These are phyloP conservation scores for Corythornis vintsioides DNA, from an alignment of 2,113 vertebrate genomes.

Conservation along the genomic window DNA sequence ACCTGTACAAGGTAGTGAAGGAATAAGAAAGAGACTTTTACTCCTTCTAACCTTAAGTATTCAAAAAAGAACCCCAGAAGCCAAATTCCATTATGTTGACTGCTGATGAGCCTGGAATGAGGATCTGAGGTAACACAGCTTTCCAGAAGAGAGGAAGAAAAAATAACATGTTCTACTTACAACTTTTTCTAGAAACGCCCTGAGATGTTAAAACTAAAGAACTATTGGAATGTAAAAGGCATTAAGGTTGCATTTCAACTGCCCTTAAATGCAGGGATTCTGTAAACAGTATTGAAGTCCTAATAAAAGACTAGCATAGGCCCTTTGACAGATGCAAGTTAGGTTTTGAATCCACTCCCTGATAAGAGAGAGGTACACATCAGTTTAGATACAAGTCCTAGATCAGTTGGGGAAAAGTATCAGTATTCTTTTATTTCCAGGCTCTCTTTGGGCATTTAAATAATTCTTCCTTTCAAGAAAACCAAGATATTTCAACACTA, in stretches of 20 bases:
- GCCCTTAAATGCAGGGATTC: not conserved
- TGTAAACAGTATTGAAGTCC: conserved; percentile 1
- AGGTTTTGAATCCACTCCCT: not conserved
- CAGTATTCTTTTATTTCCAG: not conserved
- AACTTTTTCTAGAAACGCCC: not conserved
- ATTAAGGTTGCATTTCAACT: not conserved
- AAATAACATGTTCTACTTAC: not conserved
- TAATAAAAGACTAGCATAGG: not conserved
- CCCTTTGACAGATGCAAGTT: not conserved
- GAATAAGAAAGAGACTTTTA: not conserved
- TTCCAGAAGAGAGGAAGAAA: not conserved
- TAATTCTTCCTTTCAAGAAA: not conserved
- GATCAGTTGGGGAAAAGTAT: not conserved
- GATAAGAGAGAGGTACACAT: not conserved
- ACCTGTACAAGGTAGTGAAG: not conserved
- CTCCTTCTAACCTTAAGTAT: not conserved
- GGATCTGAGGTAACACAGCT: not conserved
- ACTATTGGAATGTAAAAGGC: not conserved
- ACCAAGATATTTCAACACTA: not conserved
- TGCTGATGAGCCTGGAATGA: not conserved
- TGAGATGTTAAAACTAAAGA: not conserved
- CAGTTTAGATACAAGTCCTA: not conserved
- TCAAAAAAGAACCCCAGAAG: not conserved
- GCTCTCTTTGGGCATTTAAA: not conserved
- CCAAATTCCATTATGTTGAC: not conserved